Conservation (phyloP, 2,888 invertebrate genomes). For the Drosophila mayaguana region DNA sequence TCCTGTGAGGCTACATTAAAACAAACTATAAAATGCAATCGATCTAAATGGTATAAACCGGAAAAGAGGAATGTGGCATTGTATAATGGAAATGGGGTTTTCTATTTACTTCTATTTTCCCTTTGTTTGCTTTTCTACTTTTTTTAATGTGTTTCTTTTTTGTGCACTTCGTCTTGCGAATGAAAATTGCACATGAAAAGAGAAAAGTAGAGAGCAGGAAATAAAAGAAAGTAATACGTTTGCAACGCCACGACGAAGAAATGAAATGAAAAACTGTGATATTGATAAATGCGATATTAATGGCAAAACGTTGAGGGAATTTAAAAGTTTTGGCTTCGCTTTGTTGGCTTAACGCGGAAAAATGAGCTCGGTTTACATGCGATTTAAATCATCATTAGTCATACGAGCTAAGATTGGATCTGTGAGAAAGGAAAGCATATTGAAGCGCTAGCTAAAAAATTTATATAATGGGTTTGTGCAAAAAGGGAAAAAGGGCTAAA, state of each 20-base stretch:
- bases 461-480: not conserved
- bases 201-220: slow-evolving; percentile 30
- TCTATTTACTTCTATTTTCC: slow-evolving; percentile 48
- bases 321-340: slow-evolving; percentile 66
- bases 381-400: slow-evolving; percentile 72
- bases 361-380: slow-evolving; percentile 65
- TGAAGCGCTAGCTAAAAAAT: slow-evolving; percentile 5
- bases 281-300: slow-evolving; percentile 79
- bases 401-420: slow-evolving; percentile 33
- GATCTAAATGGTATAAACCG: slow-evolving; percentile 79
- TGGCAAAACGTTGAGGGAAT: slow-evolving; percentile 72
- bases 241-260: slow-evolving; percentile 51
- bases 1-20: slow-evolving; percentile 67
- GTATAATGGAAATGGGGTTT: slow-evolving; percentile 77
- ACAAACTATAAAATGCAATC: slow-evolving; percentile 82
- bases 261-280: slow-evolving; percentile 79
- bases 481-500: not conserved
- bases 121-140: slow-evolving; percentile 36
- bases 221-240: slow-evolving; percentile 67
- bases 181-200: slow-evolving; percentile 64
- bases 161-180: slow-evolving; percentile 46
- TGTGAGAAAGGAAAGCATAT: slow-evolving; percentile 24
- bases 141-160: slow-evolving; percentile 15
- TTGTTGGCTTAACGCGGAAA: slow-evolving; percentile 55
- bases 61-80: slow-evolving; percentile 79